A percentile compares a stretch with the other conserved stretches of the same genome.
phyloP scores from a whole-genome alignment of 2,797 vertebrate species.

The Okamejei kenojei region DNA sequence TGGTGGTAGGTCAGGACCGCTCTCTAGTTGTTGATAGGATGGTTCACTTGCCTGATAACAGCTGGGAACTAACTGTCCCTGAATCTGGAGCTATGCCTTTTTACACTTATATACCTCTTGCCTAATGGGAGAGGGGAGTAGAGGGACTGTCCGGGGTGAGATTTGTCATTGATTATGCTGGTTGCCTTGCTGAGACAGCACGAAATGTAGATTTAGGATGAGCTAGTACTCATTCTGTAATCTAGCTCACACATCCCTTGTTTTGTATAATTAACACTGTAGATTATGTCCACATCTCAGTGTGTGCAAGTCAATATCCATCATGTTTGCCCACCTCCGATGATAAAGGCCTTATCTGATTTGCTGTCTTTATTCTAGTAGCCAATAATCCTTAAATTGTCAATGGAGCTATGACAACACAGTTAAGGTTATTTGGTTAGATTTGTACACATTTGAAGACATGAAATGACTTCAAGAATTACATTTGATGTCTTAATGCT shows the following conservation, averaged over 20 bases:
- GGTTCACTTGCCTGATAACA: too few relatives aligned
- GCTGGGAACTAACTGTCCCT: too few relatives aligned
- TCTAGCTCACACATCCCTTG: neutral
- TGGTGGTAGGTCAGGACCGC: too few relatives aligned
- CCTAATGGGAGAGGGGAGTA: too few relatives aligned
- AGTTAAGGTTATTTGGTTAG: neutral
- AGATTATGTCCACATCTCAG: neutral
- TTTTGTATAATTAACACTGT: neutral
- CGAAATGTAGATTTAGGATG: too few relatives aligned
- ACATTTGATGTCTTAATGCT: neutral
- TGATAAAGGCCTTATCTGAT: neutral
- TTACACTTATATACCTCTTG: too few relatives aligned
- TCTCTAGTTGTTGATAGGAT: too few relatives aligned
- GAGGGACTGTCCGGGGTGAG: too few relatives aligned
- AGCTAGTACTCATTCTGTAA: neutral
- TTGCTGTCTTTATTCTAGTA: neutral
- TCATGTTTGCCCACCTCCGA: neutral
- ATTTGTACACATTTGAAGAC: neutral
- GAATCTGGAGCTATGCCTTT: too few relatives aligned
- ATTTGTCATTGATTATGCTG: too few relatives aligned
- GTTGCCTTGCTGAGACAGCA: too few relatives aligned
- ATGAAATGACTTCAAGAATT: neutral
- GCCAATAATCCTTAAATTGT: neutral
- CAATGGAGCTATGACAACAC: neutral
- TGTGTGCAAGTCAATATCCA: neutral